Evolutionary conservation across 2,113 vertebrate species (phyloP).

Genomic region (Notarius lentiginosus): DNA sequence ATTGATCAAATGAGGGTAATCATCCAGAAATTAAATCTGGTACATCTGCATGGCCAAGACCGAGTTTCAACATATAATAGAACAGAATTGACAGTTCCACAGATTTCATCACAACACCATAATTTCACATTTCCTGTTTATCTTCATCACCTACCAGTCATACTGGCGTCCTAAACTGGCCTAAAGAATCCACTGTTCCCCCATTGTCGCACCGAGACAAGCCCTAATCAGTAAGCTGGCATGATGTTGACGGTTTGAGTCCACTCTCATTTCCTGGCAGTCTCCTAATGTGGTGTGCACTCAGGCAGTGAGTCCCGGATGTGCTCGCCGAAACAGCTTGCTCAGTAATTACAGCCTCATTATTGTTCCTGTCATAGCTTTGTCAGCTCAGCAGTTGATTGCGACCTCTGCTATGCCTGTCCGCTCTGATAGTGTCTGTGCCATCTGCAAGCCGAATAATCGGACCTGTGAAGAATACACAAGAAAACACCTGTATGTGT

Average conservation of each 20-base stretch:
- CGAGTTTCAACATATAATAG: neutral
- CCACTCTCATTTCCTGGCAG: slow-evolving; percentile 44
- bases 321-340: slow-evolving; percentile 50
- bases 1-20: slow-evolving; percentile 45
- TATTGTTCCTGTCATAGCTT: slow-evolving; percentile 51
- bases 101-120: slow-evolving; percentile 6
- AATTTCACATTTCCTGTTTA: slow-evolving; percentile 2
- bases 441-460: slow-evolving; percentile 22
- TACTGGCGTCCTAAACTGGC: slow-evolving; percentile 27
- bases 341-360: slow-evolving; percentile 56
- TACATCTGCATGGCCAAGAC: slow-evolving; percentile 21
- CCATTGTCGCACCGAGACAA: slow-evolving; percentile 37
- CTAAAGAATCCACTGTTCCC: slow-evolving; percentile 9
- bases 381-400: slow-evolving; percentile 52
- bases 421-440: slow-evolving; percentile 36
- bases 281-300: slow-evolving; percentile 40
- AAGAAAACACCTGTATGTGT: neutral
- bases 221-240: slow-evolving; percentile 48
- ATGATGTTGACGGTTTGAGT: slow-evolving; percentile 29
- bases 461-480: slow-evolving; percentile 10
- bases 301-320: slow-evolving; percentile 36
- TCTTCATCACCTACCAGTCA: neutral
- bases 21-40: slow-evolving; percentile 47
- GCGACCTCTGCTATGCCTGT: slow-evolving; percentile 48
- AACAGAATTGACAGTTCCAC: neutral